Evolutionary conservation across 2,888 invertebrate genomes (phyloP), one percentile per base, ranked within the genome.

Genomic region (Alcis repandata): DNA sequence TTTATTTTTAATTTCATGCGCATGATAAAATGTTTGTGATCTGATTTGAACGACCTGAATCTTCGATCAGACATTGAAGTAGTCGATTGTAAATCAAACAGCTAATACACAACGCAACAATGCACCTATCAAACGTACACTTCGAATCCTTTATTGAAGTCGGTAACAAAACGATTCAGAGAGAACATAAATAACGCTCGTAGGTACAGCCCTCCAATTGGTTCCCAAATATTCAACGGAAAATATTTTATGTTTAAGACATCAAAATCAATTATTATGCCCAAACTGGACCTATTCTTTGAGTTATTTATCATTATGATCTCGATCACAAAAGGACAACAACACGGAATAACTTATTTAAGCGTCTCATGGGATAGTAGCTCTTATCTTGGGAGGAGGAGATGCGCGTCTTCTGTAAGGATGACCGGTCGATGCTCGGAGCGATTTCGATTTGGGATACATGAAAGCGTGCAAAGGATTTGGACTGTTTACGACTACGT

Each of bases 381-480:
- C 66, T 85, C 85, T 84, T 92, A 87, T 78, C 45, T 10, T 54
- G 51, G 63, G 46, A 56, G 76, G 27, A 46, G 63, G 80, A 87
- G 79, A 77, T 75, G 65, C 75, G 80, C 69, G 77, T 87, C 79
- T 90, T 71, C 80, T 72, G 59, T 79, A 81, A 68, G 66, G 71
- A 71, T 74, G 63, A 67, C 65, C 69, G 68, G 76, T 76, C 75
- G 87, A 86, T 85, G 90, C 91, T 91, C 80, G 86, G 73, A 91
- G 90, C 91, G 89, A 89, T 92, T 91, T 92, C 89, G 90, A 90
- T 92, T 92, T 92, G 87, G 92, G 91, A 90, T 91, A 92, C 90
- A 91, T 91, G 92, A 90, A 91, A 92, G 89, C 92, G 89, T 91
- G 91, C 92, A 91, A 91, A 91, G 91, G 92, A 92, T 93, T 93